A percentile compares a stretch with the other conserved stretches of the same genome.
phyloP scores from a whole-genome alignment of 1,140 invertebrate species.

The Drosophila littoralis region DNA sequence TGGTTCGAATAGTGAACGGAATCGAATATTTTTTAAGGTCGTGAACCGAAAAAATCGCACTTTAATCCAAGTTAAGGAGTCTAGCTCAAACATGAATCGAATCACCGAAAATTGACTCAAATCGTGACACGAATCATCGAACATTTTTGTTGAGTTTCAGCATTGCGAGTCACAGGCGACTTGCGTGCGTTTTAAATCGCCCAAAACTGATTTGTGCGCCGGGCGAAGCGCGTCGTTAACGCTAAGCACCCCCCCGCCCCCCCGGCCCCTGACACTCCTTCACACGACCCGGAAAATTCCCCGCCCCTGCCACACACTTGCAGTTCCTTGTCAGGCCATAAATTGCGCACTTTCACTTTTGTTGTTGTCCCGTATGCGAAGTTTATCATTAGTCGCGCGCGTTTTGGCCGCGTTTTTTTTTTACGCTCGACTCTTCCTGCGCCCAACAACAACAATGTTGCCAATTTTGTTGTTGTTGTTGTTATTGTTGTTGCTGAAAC shows the following conservation, averaged over 20 bases:
- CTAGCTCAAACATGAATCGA: too few species aligned
- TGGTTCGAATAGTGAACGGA: too few species aligned
- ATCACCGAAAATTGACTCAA: too few species aligned
- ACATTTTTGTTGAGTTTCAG: too few species aligned
- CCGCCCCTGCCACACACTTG: not conserved
- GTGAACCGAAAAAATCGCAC: too few species aligned
- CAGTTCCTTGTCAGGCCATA: slow-evolving; percentile 44
- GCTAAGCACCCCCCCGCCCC: not conserved
- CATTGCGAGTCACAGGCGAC: slow-evolving; percentile 6
- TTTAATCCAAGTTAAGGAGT: too few species aligned
- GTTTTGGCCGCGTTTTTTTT: slow-evolving; percentile 37
- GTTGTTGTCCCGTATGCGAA: slow-evolving; percentile 32
- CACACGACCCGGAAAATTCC: not conserved
- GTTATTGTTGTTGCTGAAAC: slow-evolving; percentile 47
- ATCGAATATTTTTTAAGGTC: too few species aligned
- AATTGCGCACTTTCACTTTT: slow-evolving; percentile 56
- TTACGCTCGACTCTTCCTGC: slow-evolving; percentile 41
- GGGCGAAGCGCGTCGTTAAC: not conserved
- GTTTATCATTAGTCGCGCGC: slow-evolving; percentile 48
- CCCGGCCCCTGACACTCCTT: not conserved
- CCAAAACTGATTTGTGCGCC: slow-evolving; percentile 22
- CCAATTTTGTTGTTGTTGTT: slow-evolving; percentile 36
- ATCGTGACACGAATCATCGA: too few species aligned
- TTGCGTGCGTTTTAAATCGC: slow-evolving; percentile 31
- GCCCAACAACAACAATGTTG: slow-evolving; percentile 34